Evolutionary conservation across 2,888 invertebrate species (phyloP), one percentile per base, ranked within the genome.

Genomic region (Acanthoscelides obtectus): DNA sequence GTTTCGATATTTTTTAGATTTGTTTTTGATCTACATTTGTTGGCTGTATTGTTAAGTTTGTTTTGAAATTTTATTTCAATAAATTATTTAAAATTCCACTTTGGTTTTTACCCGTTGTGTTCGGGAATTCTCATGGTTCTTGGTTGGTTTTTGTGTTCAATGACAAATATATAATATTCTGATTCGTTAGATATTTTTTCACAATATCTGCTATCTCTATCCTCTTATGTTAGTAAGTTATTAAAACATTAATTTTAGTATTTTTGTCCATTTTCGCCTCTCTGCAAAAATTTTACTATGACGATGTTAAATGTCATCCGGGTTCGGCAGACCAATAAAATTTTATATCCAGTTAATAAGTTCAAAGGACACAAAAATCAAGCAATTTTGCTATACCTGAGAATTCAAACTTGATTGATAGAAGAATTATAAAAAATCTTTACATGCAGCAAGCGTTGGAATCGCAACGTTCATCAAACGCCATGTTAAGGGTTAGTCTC

Each of bases 361-460:
- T n/a, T n/a, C 8, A 25, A 1, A 12, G 45, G 17, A 45, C 12
- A 45, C 67, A 27, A 69, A 74, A 69, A 70, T 64, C 64, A 25
- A 72, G 45, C 72, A 70, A 69, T 75, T 66, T 71, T 69, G 68
- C 72, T 72, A 70, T 64, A 67, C 72, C 71, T 69, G 69, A 67
- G 72, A 71, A 70, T 71, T 67, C 69, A 67, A 69, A 68, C 20
- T 72, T 45, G 45, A 45, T 5, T 6, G 6, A 20, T 67, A 67
- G 75, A 75, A 75, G 75, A 73, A 68, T 75, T 76, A 70, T 74
- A 73, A 76, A 68, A 68, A 69, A 72, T 75, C 71, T 77, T 85
- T 85, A 81, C 85, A 85, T 83, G 85, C 86, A 85, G 85, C 86
- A 76, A 84, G 81, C 80, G 81, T 83, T 81, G 85, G 86, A 83